Percentiles rank a stretch among this genome's conserved stretches.
Evolutionary conservation across 2,113 vertebrate species (phyloP).

Genomic region (Salvelinus fontinalis): DNA sequence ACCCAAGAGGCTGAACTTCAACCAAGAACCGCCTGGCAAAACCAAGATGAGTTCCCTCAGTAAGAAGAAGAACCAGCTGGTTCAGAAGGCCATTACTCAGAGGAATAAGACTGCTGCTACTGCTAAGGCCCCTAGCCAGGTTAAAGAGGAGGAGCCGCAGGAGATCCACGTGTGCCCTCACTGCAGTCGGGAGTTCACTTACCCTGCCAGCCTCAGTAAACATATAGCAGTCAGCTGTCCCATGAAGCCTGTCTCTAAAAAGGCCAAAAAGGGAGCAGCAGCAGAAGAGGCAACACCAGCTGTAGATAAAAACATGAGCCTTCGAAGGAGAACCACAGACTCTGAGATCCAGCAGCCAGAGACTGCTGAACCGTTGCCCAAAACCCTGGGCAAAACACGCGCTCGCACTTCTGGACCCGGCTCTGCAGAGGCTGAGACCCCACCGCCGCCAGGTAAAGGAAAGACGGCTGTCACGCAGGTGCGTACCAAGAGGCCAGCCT

Average conservation of each 20-base stretch:
- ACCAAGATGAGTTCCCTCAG: conserved; percentile 87
- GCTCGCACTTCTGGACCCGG: conserved; percentile 83
- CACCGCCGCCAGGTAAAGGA: conserved; percentile 72
- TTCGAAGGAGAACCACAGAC: conserved; percentile 80
- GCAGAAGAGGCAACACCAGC: conserved; percentile 33
- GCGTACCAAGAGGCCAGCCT: conserved; percentile 75
- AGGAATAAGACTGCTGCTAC: conserved; percentile 83
- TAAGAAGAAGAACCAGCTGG: conserved; percentile 92
- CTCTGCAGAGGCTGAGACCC: conserved; percentile 65
- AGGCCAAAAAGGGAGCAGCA: conserved; percentile 74
- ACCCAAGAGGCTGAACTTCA: conserved; percentile 93
- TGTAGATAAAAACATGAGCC: conserved; percentile 73
- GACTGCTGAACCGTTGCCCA: conserved; percentile 58
- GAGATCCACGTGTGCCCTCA: conserved; percentile 88
- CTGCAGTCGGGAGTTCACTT: conserved; percentile 91
- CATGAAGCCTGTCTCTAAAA: conserved; percentile 83
- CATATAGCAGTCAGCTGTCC: conserved; percentile 91
- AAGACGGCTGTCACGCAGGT: conserved; percentile 59
- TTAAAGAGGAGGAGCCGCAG: conserved; percentile 24
- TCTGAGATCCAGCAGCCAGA: conserved; percentile 81
- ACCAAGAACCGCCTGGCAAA: conserved; percentile 83
- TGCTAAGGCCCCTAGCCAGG: conserved; percentile 74
- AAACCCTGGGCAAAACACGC: conserved; percentile 85
- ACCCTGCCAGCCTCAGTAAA: conserved; percentile 90
- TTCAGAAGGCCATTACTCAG: conserved; percentile 94